Base-by-base conservation (phyloP, 2,888 invertebrate species). In the Aspidiotus destructor region DNA sequence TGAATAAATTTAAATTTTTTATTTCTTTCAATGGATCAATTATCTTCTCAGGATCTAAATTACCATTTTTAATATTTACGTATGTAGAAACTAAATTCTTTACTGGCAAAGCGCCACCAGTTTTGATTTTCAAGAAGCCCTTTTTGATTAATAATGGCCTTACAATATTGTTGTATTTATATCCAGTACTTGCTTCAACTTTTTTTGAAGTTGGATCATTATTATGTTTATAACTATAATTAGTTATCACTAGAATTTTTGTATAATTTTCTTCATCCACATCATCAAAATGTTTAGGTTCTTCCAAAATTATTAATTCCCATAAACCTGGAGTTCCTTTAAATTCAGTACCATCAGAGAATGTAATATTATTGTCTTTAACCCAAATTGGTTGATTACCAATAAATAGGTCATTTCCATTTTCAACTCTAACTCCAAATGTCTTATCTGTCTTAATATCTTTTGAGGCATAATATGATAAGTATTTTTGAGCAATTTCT, bases 401-500 rank as follows among this genome's bases (percentile, higher is more conserved):
- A n/a, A 55, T n/a, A 15, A 2, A 55, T 2, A 16, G 10, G 5
- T 55, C 17, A 55, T 55, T n/a, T n/a, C n/a, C 55, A 17, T 55
- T 17, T 55, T 16, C 15, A 55, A 55, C n/a, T 10, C 55, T n/a
- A 16, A 55, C 3, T 16, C 55, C 55, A 17, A 16, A 55, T 5
- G 55, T 55, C n/a, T 16, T 55, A 55, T 55, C 55, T 5, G n/a
- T 55, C 7, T 3, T 16, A 5, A 55, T 16, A 28, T 60, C 41
- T 41, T 17, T 55, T 55, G 55, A 55, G 7, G 55, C 55, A 7
- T 55, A 55, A 7, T 55, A 10, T 55, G 55, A 55, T 7, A 55
- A 55, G 55, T 15, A 55, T 55, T 55, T 55, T 55, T 55, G 55
- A 5, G 55, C 55, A 55, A 15, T 55, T 5, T 55, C 16, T 17